phyloP scores from a whole-genome alignment of 2,888 invertebrate genomes.

The Ectropis crepuscularia region DNA sequence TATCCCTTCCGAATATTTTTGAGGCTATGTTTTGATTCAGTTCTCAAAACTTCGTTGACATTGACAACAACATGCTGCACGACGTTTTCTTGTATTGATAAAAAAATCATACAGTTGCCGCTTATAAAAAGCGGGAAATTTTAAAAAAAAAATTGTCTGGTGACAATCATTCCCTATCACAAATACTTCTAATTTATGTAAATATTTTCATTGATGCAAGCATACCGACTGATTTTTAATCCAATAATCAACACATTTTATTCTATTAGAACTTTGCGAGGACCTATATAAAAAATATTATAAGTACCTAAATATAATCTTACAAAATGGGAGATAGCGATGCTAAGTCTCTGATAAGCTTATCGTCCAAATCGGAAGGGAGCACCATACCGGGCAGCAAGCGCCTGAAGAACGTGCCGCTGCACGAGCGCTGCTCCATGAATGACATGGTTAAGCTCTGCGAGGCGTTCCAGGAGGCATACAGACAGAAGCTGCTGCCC shows the following conservation, averaged over 20 bases:
- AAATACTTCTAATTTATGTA: no score
- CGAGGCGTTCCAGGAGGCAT: constrained; percentile 72
- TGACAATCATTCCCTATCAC: no score
- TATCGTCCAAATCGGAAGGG: constrained; percentile 67
- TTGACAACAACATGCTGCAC: no score
- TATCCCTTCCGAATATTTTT: no score
- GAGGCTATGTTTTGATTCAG: no score
- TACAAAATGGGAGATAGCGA: constrained; percentile 64
- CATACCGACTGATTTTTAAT: no score
- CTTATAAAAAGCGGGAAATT: no score
- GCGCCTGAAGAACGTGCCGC: constrained; percentile 61
- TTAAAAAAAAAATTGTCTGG: no score
- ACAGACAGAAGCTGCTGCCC: constrained; percentile 68
- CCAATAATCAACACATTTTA: not conserved
- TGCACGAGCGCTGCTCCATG: constrained; percentile 75
- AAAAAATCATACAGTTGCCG: no score
- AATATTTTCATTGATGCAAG: no score
- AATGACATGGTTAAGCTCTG: constrained; percentile 75
- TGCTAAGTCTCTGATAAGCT: constrained; percentile 61
- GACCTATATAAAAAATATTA: not conserved
- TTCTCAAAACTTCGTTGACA: no score
- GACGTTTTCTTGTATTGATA: no score
- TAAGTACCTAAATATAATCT: not conserved
- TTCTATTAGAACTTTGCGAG: not conserved
- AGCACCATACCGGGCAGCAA: constrained; percentile 55